These are phyloP conservation scores for Cheilosia scutellata DNA, from an alignment of 2,888 invertebrate species.

Conservation along the genomic window DNA sequence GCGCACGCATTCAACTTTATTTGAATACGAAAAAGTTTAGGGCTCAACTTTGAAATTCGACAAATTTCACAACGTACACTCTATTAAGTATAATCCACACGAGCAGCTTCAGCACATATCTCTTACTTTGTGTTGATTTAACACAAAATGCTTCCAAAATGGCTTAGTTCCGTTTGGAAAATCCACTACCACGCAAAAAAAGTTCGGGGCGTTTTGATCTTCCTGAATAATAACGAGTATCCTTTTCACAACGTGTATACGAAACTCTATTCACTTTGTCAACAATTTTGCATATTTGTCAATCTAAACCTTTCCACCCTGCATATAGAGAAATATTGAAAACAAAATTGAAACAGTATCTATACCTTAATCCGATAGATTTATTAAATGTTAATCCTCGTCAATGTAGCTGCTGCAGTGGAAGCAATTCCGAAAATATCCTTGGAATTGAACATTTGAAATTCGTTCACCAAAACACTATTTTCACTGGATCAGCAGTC, in stretches of 20 bases:
- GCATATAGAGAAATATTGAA: not conserved
- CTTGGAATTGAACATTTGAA: constrained; percentile 43
- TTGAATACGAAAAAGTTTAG: constrained; percentile 16
- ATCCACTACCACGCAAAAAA: not conserved
- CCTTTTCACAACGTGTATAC: constrained; percentile 5
- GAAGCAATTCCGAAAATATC: constrained; percentile 40
- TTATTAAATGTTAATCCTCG: constrained; percentile 52
- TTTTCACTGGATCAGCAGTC: not conserved
- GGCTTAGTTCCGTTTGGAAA: constrained; percentile 29
- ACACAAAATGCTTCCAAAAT: constrained; percentile 3
- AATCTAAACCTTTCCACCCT: not conserved
- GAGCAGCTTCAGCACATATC: not conserved
- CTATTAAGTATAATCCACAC: constrained; percentile 8
- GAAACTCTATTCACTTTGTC: constrained; percentile 3
- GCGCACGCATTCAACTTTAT: constrained; percentile 13
- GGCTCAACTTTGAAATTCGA: constrained; percentile 9
- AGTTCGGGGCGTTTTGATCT: constrained; percentile 5
- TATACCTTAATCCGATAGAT: constrained; percentile 53
- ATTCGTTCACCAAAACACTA: constrained; percentile 14
- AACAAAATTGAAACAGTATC: constrained; percentile 1
- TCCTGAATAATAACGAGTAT: constrained; percentile 44
- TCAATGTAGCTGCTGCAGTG: constrained; percentile 16
- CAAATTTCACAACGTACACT: constrained; percentile 5
- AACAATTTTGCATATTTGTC: constrained; percentile 35
- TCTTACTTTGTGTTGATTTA: constrained; percentile 5